Percentiles rank a stretch among this genome's conserved stretches.
Conservation (phyloP, 2,888 invertebrate species). For the Tenthredo amoena region DNA sequence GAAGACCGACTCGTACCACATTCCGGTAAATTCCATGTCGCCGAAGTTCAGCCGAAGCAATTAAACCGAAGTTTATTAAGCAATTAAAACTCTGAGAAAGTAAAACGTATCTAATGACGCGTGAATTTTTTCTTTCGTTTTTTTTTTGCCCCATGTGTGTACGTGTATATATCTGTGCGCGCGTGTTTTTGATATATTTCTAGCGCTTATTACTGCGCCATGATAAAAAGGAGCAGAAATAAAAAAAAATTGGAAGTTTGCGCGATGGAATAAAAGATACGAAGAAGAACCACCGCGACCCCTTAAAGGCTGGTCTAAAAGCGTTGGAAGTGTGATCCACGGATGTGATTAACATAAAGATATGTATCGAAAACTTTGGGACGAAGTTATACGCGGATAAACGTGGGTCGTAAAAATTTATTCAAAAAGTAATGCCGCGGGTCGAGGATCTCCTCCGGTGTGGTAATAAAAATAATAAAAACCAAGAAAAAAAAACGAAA, state of each 20-base stretch:
- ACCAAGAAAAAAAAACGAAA: background rate
- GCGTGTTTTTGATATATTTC: background rate
- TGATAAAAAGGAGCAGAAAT: background rate
- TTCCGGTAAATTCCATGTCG: conserved; percentile 6
- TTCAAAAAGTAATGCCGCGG: background rate
- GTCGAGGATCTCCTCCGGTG: background rate
- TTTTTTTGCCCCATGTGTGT: background rate
- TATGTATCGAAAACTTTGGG: conserved; percentile 38
- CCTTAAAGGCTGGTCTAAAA: conserved; percentile 16
- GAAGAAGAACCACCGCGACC: background rate
- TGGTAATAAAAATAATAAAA: background rate
- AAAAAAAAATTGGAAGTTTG: background rate
- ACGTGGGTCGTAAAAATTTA: conserved; percentile 35
- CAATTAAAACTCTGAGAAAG: conserved; percentile 25
- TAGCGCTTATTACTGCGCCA: background rate
- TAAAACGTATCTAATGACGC: background rate
- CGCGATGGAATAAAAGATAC: background rate
- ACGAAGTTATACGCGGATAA: conserved; percentile 26
- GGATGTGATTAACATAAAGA: conserved; percentile 45
- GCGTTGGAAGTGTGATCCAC: conserved; percentile 34
- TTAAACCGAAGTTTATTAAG: conserved; percentile 24
- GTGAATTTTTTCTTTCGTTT: background rate
- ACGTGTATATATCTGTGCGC: background rate
- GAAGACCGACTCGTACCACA: background rate
- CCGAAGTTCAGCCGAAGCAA: conserved; percentile 2